Conservation (phyloP, 2,113 vertebrate species). For the Capra hircus region DNA sequence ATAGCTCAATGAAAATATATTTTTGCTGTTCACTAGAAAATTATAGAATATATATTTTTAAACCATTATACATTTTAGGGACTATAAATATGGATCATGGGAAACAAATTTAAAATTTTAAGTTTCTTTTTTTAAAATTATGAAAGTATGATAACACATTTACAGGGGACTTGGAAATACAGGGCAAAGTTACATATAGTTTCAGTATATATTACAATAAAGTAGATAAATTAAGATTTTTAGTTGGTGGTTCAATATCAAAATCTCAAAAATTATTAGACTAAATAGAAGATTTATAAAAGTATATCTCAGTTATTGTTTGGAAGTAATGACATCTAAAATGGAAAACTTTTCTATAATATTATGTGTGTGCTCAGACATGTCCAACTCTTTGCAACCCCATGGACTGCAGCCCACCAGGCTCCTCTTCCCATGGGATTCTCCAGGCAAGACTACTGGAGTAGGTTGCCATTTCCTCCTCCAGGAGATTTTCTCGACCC, state of each 20-base stretch:
- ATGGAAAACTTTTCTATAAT: background rate
- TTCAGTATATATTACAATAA: background rate
- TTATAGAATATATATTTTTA: background rate
- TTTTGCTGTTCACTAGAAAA: background rate
- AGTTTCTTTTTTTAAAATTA: background rate
- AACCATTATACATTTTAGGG: background rate
- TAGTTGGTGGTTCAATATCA: background rate
- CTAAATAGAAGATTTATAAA: background rate
- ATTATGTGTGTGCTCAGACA: background rate
- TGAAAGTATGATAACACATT: background rate
- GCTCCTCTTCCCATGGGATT: background rate
- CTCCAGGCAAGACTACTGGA: background rate
- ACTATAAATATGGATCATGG: background rate
- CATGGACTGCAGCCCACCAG: background rate
- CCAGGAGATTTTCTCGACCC: background rate
- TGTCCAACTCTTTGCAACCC: background rate
- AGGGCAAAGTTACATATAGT: background rate
- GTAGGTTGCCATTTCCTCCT: background rate
- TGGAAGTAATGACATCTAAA: background rate
- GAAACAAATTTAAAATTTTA: conserved; percentile 16
- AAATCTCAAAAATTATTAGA: background rate
- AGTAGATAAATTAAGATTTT: background rate
- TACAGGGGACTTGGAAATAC: background rate
- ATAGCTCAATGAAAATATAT: background rate
- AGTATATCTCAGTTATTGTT: background rate